Conservation (phyloP, 2,113 vertebrate species). For the Calyptommatus sinebrachiatus region DNA sequence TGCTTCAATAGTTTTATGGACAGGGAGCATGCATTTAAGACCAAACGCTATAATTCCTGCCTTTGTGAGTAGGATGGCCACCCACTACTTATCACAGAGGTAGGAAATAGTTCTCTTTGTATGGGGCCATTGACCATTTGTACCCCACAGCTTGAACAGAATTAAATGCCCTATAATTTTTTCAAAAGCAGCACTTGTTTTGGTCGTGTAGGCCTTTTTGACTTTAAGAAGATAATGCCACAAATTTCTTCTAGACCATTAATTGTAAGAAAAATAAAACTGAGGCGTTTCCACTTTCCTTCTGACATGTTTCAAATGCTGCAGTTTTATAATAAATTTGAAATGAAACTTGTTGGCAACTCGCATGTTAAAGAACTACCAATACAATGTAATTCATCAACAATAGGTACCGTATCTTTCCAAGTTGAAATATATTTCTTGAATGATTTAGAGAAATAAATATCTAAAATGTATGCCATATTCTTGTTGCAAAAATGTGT, state of each 20-base stretch:
- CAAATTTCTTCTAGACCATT: neutral
- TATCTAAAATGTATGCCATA: neutral
- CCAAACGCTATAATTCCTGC: neutral
- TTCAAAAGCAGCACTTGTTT: constrained; percentile 37
- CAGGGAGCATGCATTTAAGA: constrained; percentile 18
- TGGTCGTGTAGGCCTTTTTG: constrained; percentile 29
- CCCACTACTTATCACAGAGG: neutral
- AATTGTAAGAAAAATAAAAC: neutral
- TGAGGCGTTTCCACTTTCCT: constrained; percentile 1
- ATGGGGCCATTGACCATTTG: constrained; percentile 8
- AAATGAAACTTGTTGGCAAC: neutral
- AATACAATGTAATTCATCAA: neutral
- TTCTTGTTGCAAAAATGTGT: neutral
- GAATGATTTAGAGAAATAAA: neutral
- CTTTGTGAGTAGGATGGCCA: constrained; percentile 34
- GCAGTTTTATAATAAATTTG: constrained; percentile 34
- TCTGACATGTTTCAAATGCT: constrained; percentile 3
- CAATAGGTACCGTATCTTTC: neutral
- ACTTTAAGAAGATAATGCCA: constrained; percentile 11
- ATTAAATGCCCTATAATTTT: constrained; percentile 35
- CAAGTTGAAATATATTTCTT: neutral
- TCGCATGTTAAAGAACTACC: neutral
- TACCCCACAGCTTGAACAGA: neutral
- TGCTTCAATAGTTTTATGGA: constrained; percentile 27
- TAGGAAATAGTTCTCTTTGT: constrained; percentile 17